Percentiles rank a stretch among this genome's conserved stretches.
These are phyloP conservation scores for Patella caerulea DNA, from an alignment of 2,888 invertebrate species.

Conservation along the genomic window DNA sequence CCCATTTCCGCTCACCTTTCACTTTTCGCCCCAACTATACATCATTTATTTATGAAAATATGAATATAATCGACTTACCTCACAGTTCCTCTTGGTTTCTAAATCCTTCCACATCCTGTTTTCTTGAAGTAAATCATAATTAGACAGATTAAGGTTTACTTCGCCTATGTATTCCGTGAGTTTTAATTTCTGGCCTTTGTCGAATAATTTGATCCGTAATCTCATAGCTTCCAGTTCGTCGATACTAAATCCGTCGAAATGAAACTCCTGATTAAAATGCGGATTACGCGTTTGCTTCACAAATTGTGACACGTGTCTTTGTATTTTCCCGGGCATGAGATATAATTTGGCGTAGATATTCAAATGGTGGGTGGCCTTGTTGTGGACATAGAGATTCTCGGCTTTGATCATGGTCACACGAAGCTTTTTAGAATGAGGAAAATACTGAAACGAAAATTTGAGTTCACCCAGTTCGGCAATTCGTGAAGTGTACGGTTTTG, in stretches of 20 bases:
- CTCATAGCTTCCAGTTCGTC: slow-evolving; percentile 68
- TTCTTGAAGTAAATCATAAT: slow-evolving; percentile 70
- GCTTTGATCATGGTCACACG: slow-evolving; percentile 67
- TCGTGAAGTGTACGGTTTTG: slow-evolving; percentile 15
- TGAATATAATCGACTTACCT: slow-evolving; percentile 40
- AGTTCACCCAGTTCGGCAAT: slow-evolving; percentile 61
- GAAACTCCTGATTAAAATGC: slow-evolving; percentile 71
- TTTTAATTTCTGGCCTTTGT: slow-evolving; percentile 66
- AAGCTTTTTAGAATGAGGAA: slow-evolving; percentile 70
- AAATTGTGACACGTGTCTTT: slow-evolving; percentile 67
- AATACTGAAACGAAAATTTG: slow-evolving; percentile 70
- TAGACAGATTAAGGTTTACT: slow-evolving; percentile 67
- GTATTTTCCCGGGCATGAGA: slow-evolving; percentile 71
- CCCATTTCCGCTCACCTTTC: too few relatives aligned
- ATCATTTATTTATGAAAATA: too few relatives aligned
- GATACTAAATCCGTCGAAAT: slow-evolving; percentile 69
- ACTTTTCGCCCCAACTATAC: too few relatives aligned
- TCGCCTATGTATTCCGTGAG: slow-evolving; percentile 71
- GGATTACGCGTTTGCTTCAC: slow-evolving; percentile 70
- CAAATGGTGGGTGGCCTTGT: slow-evolving; percentile 63
- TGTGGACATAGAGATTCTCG: slow-evolving; percentile 65
- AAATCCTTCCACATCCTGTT: slow-evolving; percentile 71
- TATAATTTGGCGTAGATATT: slow-evolving; percentile 70
- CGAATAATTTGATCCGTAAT: slow-evolving; percentile 68
- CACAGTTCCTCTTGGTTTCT: slow-evolving; percentile 54